Evolutionary conservation across 2,888 invertebrate species (phyloP).

Genomic region (Abrostola tripartita): DNA sequence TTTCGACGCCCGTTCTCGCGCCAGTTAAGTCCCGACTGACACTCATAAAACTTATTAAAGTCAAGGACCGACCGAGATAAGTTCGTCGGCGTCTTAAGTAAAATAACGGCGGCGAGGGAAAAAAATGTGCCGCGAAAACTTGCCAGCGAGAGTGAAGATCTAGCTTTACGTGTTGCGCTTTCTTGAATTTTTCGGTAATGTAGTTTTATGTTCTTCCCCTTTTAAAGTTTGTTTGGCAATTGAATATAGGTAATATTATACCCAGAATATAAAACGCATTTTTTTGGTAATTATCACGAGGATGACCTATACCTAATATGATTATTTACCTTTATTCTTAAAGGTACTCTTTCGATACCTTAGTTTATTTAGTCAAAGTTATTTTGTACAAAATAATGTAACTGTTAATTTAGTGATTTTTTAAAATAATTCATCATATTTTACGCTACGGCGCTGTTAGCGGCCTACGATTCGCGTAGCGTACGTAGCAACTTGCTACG

Average conservation of each 20-base stretch:
- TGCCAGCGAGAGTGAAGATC: constrained; percentile 83
- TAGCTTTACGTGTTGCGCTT: constrained; percentile 81
- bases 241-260: not conserved
- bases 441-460: constrained; percentile 40
- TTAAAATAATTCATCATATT: constrained; percentile 5
- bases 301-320: no score
- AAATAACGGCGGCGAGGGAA: constrained; percentile 82
- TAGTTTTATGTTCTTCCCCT: constrained; percentile 63
- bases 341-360: no score
- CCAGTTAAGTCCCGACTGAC: constrained; percentile 87
- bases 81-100: constrained; percentile 87
- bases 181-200: constrained; percentile 66
- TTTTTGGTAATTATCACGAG: no score
- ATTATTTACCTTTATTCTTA: no score
- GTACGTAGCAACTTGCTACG: constrained; percentile 66
- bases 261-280: no score
- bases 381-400: no score
- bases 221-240: constrained; percentile 36
- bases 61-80: constrained; percentile 88
- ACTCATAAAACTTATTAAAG: constrained; percentile 89
- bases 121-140: constrained; percentile 83
- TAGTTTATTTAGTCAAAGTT: no score
- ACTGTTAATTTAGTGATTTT: no score
- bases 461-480: constrained; percentile 67
- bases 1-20: constrained; percentile 83